Evolutionary conservation across 2,113 vertebrate genomes (phyloP), one percentile per base, ranked within the genome.

Genomic region (Megalops atlanticus): DNA sequence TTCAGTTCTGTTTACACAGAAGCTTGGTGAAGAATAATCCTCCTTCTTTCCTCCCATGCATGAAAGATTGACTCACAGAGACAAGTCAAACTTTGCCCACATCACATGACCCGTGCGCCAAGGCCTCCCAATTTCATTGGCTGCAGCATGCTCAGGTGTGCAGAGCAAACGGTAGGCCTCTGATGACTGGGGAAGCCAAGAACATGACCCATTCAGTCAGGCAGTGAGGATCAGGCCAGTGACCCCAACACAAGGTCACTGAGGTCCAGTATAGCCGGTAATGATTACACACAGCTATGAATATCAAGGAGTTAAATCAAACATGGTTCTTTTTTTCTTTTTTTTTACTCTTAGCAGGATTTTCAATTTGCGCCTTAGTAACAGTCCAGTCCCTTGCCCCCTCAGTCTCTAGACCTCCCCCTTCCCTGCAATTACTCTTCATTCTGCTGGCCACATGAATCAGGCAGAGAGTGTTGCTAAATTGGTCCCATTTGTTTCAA

Each of bases 401-500:
- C 73, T 71, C 70, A 43, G 35, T 77, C 54, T 36, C 82, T 21
- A 74, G 11, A 43, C 10, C 24, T 36, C 39, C 43, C 6, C 72
- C n/a, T 27, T 39, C 78, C 74, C 78, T 76, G n/a, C 69, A 64
- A 33, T 64, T 69, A 12, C 3, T 78, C 27, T n/a, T 18, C 39
- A 43, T 40, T 81, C 47, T 58, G 35, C 41, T 49, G 64, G 18
- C 74, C 41, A 35, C 40, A n/a, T 70, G 12, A 45, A 77, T 71
- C 40, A 47, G 73, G n/a, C 24, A 64, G 40, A 31, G 58, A 78
- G 77, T 77, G 31, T 21, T 7, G 45, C 7, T 72, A 83, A 86
- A 86, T 86, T 83, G 83, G 79, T 80, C 77, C 39, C 76, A 88
- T 88, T 88, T 84, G 75, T 88, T 88, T 88, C 81, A 86, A 82